Evolutionary conservation across 2,113 vertebrate genomes (phyloP).

Genomic region (Machaerirhynchus nigripectus): DNA sequence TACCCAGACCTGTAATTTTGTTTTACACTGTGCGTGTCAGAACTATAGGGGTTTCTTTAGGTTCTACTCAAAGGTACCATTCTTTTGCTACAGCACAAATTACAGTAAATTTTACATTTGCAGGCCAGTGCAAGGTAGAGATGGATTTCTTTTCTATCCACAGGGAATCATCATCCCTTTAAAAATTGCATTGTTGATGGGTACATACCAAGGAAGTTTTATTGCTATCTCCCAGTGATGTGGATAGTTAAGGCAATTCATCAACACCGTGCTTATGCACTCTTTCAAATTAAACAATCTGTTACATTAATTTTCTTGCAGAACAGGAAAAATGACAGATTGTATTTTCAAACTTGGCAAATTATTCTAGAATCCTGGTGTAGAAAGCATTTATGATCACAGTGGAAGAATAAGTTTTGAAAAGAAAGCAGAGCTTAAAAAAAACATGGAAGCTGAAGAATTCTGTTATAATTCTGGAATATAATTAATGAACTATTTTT

Average conservation of each 20-base stretch:
- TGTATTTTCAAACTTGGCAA: conserved; percentile 45
- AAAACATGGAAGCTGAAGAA: background rate
- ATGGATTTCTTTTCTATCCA: conserved; percentile 11
- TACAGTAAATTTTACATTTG: background rate
- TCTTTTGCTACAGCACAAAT: background rate
- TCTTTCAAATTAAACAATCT: conserved; percentile 56
- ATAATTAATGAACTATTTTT: background rate
- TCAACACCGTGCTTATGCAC: background rate
- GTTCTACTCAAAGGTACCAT: background rate
- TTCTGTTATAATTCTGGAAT: background rate
- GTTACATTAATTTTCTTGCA: conserved; percentile 45
- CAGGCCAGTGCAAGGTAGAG: background rate
- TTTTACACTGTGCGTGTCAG: background rate
- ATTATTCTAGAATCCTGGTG: background rate
- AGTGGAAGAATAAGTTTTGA: background rate
- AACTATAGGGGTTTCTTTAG: background rate
- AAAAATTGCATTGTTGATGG: conserved; percentile 28
- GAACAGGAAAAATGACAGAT: conserved; percentile 33
- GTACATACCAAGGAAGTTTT: conserved; percentile 43
- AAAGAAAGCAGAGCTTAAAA: conserved; percentile 23
- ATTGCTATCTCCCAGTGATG: conserved; percentile 26
- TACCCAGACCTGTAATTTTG: background rate
- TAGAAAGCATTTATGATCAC: background rate
- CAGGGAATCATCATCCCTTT: background rate
- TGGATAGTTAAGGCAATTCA: conserved; percentile 45